These are phyloP conservation scores for Muscidifurax raptorellus DNA, from an alignment of 1,140 invertebrate genomes.

Conservation along the genomic window DNA sequence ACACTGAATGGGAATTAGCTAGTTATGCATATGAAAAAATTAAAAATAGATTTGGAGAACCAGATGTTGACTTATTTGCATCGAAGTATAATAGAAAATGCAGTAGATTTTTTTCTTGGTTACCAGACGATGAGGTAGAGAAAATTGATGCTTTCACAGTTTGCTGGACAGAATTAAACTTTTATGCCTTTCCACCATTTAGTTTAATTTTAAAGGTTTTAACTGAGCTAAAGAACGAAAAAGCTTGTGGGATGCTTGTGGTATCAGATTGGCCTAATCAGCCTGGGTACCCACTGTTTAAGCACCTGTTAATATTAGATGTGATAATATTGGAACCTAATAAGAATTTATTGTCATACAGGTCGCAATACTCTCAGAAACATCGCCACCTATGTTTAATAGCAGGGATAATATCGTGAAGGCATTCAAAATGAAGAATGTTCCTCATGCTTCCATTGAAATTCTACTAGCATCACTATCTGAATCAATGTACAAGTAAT, in stretches of 20 bases:
- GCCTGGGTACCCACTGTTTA: constrained; percentile 34
- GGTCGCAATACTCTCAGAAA: constrained; percentile 30
- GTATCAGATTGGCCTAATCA: constrained; percentile 43
- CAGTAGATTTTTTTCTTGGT: constrained; percentile 42
- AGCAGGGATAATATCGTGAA: constrained; percentile 42
- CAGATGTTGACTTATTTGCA: constrained; percentile 49
- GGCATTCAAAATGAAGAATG: constrained; percentile 19
- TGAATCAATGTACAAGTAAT: constrained; percentile 28
- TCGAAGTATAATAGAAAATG: constrained; percentile 43
- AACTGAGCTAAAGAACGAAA: constrained; percentile 44
- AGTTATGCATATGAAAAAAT: constrained; percentile 9
- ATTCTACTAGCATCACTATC: constrained; percentile 21
- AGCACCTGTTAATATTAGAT: constrained; percentile 22
- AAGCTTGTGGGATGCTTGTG: constrained; percentile 33
- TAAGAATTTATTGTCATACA: constrained; percentile 43
- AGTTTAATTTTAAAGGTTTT: constrained; percentile 30
- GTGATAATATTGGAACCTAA: not conserved
- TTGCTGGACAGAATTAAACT: constrained; percentile 27
- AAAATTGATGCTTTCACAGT: constrained; percentile 51
- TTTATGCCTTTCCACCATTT: constrained; percentile 50
- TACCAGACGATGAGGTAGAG: not conserved
- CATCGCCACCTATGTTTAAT: constrained; percentile 33
- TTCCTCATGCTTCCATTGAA: not conserved
- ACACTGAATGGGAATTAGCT: constrained; percentile 48
- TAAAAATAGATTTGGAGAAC: constrained; percentile 11